Conservation (phyloP, 2,797 vertebrate species). For the Enteromius fasciolatus region DNA sequence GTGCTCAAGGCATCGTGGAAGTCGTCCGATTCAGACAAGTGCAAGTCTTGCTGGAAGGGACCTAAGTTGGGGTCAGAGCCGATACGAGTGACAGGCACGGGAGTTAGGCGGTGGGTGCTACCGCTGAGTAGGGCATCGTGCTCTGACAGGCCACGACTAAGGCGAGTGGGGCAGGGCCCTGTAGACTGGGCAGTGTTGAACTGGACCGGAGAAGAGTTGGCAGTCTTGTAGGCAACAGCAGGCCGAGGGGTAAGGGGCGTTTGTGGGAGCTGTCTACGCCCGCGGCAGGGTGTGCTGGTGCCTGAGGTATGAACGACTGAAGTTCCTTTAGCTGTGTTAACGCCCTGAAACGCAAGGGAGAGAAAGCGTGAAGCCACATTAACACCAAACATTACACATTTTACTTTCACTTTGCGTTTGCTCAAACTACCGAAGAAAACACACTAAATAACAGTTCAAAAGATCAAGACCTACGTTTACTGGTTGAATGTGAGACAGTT, state of each 20-base stretch:
- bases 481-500: neutral
- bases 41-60: constrained; percentile 71
- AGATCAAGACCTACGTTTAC: too few relatives aligned
- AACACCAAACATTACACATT: too few relatives aligned
- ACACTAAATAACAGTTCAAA: too few relatives aligned
- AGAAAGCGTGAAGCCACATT: neutral
- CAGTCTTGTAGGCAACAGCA: constrained; percentile 93
- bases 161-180: constrained; percentile 78
- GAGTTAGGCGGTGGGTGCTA: constrained; percentile 69
- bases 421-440: too few relatives aligned
- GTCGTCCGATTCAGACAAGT: constrained; percentile 84
- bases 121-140: constrained; percentile 81
- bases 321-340: constrained; percentile 82
- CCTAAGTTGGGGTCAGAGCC: constrained; percentile 88
- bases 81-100: constrained; percentile 80
- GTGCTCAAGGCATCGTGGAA: constrained; percentile 91
- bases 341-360: constrained; percentile 78
- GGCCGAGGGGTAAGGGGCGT: constrained; percentile 95
- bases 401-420: too few relatives aligned
- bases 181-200: constrained; percentile 65
- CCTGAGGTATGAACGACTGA: constrained; percentile 82
- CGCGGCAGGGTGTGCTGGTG: constrained; percentile 85
- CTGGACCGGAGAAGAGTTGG: constrained; percentile 88
- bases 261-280: constrained; percentile 94
- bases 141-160: constrained; percentile 90